These are phyloP conservation scores for Capitulum mitella DNA, from an alignment of 2,888 invertebrate genomes.

Conservation along the genomic window DNA sequence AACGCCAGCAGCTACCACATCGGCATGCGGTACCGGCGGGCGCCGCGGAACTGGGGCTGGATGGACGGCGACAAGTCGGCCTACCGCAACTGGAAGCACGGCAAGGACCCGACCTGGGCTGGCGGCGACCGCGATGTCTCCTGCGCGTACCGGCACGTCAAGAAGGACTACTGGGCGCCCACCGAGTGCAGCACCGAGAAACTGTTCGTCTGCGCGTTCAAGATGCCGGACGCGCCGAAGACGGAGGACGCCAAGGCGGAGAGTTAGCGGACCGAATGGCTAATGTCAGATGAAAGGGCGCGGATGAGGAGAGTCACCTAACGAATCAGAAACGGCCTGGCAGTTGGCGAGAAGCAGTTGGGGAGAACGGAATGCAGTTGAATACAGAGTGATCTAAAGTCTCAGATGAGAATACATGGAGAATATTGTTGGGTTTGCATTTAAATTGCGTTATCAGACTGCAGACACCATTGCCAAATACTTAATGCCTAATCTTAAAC, in stretches of 20 bases:
- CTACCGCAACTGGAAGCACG: slow-evolving; percentile 5
- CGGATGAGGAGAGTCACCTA: too few relatives aligned
- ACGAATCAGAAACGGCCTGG: too few relatives aligned
- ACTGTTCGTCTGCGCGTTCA: neutral
- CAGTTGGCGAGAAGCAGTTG: too few relatives aligned
- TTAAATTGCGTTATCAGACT: too few relatives aligned
- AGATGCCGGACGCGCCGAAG: neutral
- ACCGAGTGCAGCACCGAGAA: neutral
- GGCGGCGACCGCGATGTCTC: neutral
- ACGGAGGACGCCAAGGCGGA: neutral
- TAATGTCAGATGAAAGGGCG: neutral
- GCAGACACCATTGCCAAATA: too few relatives aligned
- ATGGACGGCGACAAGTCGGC: neutral
- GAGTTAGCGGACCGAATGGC: neutral
- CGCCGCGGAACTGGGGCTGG: neutral
- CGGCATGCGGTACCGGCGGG: slow-evolving; percentile 10
- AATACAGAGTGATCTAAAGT: too few relatives aligned
- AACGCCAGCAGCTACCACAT: neutral
- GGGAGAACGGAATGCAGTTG: too few relatives aligned
- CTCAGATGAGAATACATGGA: too few relatives aligned
- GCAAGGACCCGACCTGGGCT: neutral
- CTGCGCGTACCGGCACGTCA: neutral
- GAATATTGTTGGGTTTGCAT: too few relatives aligned
- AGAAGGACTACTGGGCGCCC: neutral
- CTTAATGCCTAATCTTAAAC: too few relatives aligned